phyloP scores from a whole-genome alignment of 2,888 invertebrate species.

The Drosophila colorata region DNA sequence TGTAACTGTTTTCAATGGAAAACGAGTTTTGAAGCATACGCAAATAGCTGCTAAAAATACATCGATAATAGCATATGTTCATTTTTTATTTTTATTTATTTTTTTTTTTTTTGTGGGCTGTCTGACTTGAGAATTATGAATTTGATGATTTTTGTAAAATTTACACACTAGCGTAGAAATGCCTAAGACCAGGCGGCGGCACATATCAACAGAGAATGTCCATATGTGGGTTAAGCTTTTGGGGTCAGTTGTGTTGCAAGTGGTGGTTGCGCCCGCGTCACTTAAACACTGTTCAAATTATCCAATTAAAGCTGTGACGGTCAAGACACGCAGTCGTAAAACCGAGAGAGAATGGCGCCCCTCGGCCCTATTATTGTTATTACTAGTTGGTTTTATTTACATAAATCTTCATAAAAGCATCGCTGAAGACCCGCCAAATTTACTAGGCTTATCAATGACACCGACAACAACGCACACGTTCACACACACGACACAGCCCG shows the following conservation, averaged over 20 bases:
- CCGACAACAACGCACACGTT: constrained; percentile 4
- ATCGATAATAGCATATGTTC: constrained; percentile 36
- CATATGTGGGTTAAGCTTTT: constrained; percentile 31
- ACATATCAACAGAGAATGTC: constrained; percentile 32
- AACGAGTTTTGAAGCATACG: constrained; percentile 54
- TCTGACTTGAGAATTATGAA: constrained; percentile 10
- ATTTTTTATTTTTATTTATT: constrained; percentile 1
- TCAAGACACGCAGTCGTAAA: constrained; percentile 33
- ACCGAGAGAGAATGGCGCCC: constrained; percentile 29
- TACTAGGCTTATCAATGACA: constrained; percentile 44
- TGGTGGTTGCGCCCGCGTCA: constrained; percentile 16
- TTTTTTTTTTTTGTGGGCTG: not conserved
- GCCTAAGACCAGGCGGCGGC: constrained; percentile 54
- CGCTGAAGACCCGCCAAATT: constrained; percentile 37
- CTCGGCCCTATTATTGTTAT: constrained; percentile 43
- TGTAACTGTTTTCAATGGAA: constrained; percentile 65
- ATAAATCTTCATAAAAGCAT: constrained; percentile 77
- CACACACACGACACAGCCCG: constrained; percentile 28
- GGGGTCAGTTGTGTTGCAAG: constrained; percentile 12
- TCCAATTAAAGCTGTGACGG: constrained; percentile 68
- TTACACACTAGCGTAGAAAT: constrained; percentile 68
- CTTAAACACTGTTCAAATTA: constrained; percentile 63
- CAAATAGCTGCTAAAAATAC: constrained; percentile 53
- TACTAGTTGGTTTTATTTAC: constrained; percentile 68
- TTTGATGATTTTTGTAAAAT: constrained; percentile 52